A percentile compares a stretch with the other conserved stretches of the same genome.
These are phyloP conservation scores for Hydrophis major DNA, from an alignment of 2,797 vertebrate genomes.

Conservation along the genomic window DNA sequence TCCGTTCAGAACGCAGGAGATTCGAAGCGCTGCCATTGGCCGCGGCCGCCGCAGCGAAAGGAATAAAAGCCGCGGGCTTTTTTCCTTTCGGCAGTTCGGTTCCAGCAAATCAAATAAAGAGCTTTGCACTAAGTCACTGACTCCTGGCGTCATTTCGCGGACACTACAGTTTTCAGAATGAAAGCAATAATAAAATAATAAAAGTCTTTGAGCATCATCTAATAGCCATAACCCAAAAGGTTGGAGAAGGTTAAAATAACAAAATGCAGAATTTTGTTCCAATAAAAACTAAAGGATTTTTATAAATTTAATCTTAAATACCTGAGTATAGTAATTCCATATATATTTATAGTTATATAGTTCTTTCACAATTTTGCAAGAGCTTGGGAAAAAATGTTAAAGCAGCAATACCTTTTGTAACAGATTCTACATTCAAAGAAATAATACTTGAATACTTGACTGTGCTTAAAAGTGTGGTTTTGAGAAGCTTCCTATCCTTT, in stretches of 20 bases:
- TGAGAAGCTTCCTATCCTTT: background rate
- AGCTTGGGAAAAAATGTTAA: background rate
- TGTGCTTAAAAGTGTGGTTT: background rate
- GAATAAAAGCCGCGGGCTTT: no score
- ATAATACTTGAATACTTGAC: background rate
- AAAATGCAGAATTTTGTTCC: background rate
- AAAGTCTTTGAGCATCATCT: background rate
- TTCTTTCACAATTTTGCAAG: background rate
- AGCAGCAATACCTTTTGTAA: background rate
- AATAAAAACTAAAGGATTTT: background rate
- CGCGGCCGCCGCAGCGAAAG: no score
- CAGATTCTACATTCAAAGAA: background rate
- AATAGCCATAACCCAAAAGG: background rate
- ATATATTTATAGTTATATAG: background rate
- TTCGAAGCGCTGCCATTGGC: no score
- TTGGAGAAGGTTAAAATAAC: background rate
- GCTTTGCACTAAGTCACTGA: no score
- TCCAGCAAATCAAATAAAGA: no score
- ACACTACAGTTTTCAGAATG: background rate
- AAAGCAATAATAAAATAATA: background rate
- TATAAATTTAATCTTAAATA: background rate
- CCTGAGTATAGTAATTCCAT: background rate
- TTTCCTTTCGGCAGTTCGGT: no score
- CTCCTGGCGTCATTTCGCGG: no score
- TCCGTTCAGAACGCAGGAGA: no score